Evolutionary conservation across 2,797 vertebrate genomes (phyloP).

Genomic region (Melopsittacus undulatus): DNA sequence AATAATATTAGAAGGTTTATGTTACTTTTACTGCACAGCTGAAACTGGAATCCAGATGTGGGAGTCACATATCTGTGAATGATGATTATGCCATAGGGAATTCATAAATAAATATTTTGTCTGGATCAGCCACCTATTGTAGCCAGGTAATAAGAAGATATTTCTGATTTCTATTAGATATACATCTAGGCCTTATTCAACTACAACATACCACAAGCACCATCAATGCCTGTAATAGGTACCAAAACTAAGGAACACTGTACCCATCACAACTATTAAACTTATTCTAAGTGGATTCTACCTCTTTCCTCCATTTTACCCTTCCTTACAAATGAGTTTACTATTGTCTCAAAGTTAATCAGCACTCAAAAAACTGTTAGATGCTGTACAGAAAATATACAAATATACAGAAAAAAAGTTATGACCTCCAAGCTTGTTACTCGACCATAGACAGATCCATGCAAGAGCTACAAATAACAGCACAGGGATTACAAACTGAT

Average conservation of each 20-base stretch:
- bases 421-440: neutral
- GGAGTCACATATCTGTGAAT: neutral
- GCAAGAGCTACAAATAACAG: conserved; percentile 33
- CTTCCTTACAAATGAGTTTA: neutral
- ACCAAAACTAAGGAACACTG: neutral
- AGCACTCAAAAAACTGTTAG: neutral
- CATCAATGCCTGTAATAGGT: neutral
- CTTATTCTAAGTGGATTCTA: neutral
- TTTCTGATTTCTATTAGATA: neutral
- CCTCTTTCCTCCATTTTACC: neutral
- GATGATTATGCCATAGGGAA: neutral
- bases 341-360: neutral
- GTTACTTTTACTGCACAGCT: neutral
- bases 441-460: neutral
- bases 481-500: neutral
- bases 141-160: neutral
- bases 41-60: neutral
- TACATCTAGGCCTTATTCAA: neutral
- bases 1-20: neutral
- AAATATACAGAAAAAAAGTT: neutral
- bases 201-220: neutral
- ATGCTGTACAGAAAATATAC: neutral
- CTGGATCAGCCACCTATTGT: neutral
- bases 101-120: neutral
- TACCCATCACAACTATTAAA: neutral